Base-by-base conservation (phyloP, 2,888 invertebrate genomes). In the Drosophila algonquin region DNA sequence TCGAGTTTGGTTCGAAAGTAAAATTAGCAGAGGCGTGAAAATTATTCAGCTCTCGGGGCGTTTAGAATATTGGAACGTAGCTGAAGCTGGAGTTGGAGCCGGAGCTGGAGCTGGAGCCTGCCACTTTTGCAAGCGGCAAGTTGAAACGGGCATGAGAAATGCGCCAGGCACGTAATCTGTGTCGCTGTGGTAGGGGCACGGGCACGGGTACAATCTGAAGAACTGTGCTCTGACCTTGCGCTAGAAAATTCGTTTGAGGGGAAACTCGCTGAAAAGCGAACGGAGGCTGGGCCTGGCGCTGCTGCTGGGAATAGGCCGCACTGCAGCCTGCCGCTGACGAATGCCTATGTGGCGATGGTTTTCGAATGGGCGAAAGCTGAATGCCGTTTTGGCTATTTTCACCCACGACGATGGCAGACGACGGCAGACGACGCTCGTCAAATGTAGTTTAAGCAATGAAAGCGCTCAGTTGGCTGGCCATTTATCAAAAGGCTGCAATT, bases 341-440 rank as follows among this genome's bases (percentile, higher is more conserved):
- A 53, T 48, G 46, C 73, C 61, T 67, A 61, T 67, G 63, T 53
- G 67, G 54, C 51, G 59, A 63, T 71, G 73, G 44, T 40, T 56
- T 64, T 68, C 54, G 83, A 88, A 84, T 83, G 84, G 87, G 89
- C 87, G 84, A 85, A 85, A 85, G 84, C 83, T 82, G 81, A 79
- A 83, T 88, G 89, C 73, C 81, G 73, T 80, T 76, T 81, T 79
- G 63, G 81, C 75, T 79, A 83, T 88, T 84, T 84, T 86, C 84
- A 88, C 89, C 84, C 84, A 88, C 63, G 70, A 51, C 52, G n/a
- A n/a, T n/a, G 40, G 14, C 45, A 35, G 62, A 55, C 73, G 44
- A 40, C 83, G 75, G 14, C 32, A 46, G 62, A 55, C 73, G 44
- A 46, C 87, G 75, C 71, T 65, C 73, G 61, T 75, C 80, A 83